Evolutionary conservation across 2,113 vertebrate genomes (phyloP).

Genomic region (Tursiops truncatus): DNA sequence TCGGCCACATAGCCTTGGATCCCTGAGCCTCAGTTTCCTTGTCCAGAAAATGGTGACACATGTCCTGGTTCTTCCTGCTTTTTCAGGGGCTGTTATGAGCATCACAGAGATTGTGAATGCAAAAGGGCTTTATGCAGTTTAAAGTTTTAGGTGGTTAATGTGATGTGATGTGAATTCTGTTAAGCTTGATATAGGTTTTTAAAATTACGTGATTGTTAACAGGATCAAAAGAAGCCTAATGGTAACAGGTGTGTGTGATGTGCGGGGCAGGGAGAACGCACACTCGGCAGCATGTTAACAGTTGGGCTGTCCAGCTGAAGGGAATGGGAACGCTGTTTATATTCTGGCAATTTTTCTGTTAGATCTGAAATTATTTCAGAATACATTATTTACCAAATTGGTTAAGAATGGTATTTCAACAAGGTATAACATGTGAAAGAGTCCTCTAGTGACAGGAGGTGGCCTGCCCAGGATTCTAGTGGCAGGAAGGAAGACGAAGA

Average conservation of each 20-base stretch:
- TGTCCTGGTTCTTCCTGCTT: background rate
- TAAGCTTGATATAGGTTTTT: background rate
- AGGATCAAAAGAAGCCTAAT: background rate
- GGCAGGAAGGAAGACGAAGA: background rate
- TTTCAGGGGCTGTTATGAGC: background rate
- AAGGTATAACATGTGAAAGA: background rate
- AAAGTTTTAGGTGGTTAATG: background rate
- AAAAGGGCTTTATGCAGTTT: background rate
- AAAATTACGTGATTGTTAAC: background rate
- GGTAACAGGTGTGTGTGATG: background rate
- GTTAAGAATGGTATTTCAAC: background rate
- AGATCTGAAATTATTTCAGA: background rate
- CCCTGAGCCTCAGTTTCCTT: background rate
- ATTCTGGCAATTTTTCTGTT: background rate
- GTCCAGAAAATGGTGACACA: background rate
- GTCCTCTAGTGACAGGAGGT: background rate
- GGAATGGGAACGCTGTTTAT: background rate
- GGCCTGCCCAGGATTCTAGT: background rate
- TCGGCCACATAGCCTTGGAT: fast-evolving
- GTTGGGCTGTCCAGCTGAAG: fast-evolving
- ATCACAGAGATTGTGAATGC: background rate
- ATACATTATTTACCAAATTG: background rate
- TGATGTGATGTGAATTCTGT: background rate
- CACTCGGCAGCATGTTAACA: background rate
- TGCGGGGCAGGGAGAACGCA: background rate